Evolutionary conservation across 2,888 invertebrate species (phyloP).

Genomic region (Lasioglossum zephyrum): DNA sequence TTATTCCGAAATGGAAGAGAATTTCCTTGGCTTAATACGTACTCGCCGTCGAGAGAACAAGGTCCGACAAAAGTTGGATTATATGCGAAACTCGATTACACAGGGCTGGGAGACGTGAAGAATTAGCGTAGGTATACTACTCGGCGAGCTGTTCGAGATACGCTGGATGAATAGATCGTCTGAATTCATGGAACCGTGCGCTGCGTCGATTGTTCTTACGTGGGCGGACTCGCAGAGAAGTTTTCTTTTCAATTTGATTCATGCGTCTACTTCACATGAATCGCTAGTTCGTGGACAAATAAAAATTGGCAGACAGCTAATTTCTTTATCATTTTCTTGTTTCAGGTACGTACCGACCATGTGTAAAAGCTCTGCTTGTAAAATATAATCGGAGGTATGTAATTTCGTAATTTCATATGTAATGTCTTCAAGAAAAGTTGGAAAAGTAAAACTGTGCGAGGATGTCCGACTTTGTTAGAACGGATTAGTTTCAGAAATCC

Average conservation of each 20-base stretch:
- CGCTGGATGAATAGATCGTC: background rate
- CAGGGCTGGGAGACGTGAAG: background rate
- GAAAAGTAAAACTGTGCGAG: too few species aligned
- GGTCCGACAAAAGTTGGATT: background rate
- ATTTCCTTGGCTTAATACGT: background rate
- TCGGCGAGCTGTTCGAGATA: background rate
- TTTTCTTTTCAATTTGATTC: background rate
- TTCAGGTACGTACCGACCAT: background rate
- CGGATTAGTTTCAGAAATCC: too few species aligned
- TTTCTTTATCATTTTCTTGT: background rate
- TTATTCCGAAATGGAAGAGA: slow-evolving; percentile 12
- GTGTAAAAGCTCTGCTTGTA: background rate
- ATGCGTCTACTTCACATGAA: background rate
- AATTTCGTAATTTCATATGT: background rate
- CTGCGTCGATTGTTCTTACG: background rate
- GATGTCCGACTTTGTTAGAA: too few species aligned
- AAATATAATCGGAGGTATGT: background rate
- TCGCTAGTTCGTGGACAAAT: background rate
- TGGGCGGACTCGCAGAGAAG: background rate
- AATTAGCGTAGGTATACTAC: background rate
- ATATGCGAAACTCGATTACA: background rate
- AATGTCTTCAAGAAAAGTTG: too few species aligned
- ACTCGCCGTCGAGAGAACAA: background rate
- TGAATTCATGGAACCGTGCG: background rate
- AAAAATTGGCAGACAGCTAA: background rate